Conservation (phyloP, 2,797 vertebrate species). For the Macropus fuliginosus region DNA sequence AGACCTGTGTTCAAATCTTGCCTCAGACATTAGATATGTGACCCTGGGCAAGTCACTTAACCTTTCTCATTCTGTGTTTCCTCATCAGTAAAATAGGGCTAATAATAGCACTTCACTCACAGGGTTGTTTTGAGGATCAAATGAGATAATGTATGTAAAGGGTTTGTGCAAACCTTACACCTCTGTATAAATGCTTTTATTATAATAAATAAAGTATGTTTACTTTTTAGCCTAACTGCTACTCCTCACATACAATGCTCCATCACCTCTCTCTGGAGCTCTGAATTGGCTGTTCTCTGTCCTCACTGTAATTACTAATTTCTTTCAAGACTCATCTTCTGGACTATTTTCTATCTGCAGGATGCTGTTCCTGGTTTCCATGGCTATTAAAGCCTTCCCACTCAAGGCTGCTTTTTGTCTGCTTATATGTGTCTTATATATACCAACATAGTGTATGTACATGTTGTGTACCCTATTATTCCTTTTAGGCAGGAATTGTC, state of each 20-base stretch:
- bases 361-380: not conserved
- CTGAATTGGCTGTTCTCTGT: not conserved
- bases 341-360: not conserved
- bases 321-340: not conserved
- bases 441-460: not conserved
- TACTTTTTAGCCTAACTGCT: not conserved
- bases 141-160: not conserved
- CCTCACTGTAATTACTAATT: not conserved
- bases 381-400: not conserved
- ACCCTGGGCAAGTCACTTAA: too few species aligned
- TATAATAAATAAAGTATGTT: not conserved
- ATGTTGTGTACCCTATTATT: not conserved
- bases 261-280: not conserved
- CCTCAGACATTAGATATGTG: too few species aligned
- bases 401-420: not conserved
- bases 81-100: too few species aligned
- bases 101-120: not conserved
- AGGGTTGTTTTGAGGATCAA: not conserved
- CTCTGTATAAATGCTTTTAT: not conserved
- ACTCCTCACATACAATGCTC: not conserved
- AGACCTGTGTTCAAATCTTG: too few species aligned
- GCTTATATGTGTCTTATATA: not conserved
- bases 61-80: too few species aligned
- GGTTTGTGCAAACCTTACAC: not conserved
- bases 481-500: not conserved